A percentile compares a stretch with the other conserved stretches of the same genome.
Evolutionary conservation across 2,797 vertebrate genomes (phyloP).

Genomic region (Hylomyscus alleni): DNA sequence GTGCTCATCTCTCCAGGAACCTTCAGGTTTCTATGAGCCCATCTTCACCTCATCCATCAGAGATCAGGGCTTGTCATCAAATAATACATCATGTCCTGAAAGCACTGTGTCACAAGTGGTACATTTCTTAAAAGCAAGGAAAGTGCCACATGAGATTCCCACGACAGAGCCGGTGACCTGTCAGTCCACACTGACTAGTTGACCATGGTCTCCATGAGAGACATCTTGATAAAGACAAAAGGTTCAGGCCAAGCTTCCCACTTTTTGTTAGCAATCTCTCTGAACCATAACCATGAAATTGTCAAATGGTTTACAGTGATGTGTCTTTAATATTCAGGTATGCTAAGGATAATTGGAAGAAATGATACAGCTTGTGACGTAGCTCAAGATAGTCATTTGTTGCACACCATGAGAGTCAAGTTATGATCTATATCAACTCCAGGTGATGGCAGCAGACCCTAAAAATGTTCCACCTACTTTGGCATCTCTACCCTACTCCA

Average conservation of each 20-base stretch:
- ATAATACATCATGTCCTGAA: slow-evolving; percentile 70
- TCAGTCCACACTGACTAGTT: neutral
- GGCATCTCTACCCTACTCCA: neutral
- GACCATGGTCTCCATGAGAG: neutral
- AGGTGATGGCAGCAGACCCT: neutral
- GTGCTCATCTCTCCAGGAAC: slow-evolving; percentile 3
- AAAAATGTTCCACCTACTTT: neutral
- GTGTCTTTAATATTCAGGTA: neutral
- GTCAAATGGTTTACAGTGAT: neutral
- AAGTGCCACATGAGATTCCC: neutral
- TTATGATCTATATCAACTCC: neutral
- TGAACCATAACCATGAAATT: neutral
- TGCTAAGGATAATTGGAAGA: neutral
- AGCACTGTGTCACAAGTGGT: slow-evolving; percentile 10
- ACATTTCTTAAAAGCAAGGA: slow-evolving; percentile 59
- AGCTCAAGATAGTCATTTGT: neutral
- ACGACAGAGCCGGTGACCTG: neutral
- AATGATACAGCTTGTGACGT: neutral
- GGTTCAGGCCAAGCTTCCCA: neutral
- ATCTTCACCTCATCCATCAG: slow-evolving; percentile 67
- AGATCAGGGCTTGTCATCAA: slow-evolving; percentile 58
- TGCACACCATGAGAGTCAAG: no score
- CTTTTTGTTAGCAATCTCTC: slow-evolving; percentile 3
- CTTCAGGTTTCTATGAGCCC: slow-evolving; percentile 53
- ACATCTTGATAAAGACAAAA: neutral